Conservation (phyloP, 2,888 invertebrate species). For the Phengaris alcon region DNA sequence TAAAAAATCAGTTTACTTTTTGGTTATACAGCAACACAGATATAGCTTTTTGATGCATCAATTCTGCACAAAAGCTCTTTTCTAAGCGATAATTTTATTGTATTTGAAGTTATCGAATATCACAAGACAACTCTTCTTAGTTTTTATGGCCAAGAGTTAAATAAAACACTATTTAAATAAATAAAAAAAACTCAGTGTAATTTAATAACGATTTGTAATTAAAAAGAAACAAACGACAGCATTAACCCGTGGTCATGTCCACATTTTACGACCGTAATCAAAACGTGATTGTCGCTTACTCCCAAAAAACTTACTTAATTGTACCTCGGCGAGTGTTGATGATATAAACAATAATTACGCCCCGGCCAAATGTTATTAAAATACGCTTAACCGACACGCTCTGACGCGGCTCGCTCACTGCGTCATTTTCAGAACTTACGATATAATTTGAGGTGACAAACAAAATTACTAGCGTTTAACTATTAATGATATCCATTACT, state of each 20-base stretch:
- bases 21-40: background rate
- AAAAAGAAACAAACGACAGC: conserved; percentile 37
- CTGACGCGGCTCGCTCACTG: conserved; percentile 32
- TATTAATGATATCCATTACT: conserved; percentile 33
- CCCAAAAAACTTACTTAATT: conserved; percentile 72
- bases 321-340: conserved; percentile 71
- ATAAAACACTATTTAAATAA: conserved; percentile 29
- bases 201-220: conserved; percentile 30
- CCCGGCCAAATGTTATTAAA: conserved; percentile 73
- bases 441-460: conserved; percentile 38
- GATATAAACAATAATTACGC: conserved; percentile 74
- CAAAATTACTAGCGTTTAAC: conserved; percentile 34
- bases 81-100: background rate
- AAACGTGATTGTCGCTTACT: conserved; percentile 73
- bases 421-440: conserved; percentile 30
- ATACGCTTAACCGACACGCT: conserved; percentile 68
- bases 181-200: conserved; percentile 3
- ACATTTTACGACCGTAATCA: conserved; percentile 67
- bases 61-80: background rate
- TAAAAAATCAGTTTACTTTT: too few species aligned
- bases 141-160: conserved; percentile 16
- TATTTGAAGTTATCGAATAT: background rate
- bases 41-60: background rate
- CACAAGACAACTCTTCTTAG: conserved; percentile 3
- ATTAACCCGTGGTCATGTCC: conserved; percentile 55